A percentile compares a stretch with the other conserved stretches of the same genome.
These are phyloP conservation scores for Onychostruthus taczanowskii DNA, from an alignment of 2,113 vertebrate genomes.

Conservation along the genomic window DNA sequence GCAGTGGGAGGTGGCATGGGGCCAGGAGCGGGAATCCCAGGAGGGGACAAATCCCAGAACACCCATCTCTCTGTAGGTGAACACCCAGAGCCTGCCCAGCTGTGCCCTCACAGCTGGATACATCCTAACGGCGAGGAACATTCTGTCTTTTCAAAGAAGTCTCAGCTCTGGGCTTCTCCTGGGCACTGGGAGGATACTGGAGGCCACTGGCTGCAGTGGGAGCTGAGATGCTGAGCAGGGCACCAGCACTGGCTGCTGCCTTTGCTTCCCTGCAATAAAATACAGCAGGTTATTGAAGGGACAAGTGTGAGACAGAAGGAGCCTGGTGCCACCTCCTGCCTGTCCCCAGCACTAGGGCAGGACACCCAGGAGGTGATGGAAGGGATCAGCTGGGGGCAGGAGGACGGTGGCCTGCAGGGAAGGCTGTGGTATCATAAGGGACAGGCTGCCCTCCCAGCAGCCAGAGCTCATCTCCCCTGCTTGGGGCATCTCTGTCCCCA, in stretches of 20 bases:
- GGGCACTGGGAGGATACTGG: background rate
- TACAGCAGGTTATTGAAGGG: fast-evolving
- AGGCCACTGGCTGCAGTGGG: background rate
- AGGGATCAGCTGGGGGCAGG: background rate
- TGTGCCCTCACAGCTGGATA: background rate
- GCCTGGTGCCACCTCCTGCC: background rate
- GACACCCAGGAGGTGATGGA: background rate
- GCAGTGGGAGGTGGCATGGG: background rate
- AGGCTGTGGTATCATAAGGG: fast-evolving
- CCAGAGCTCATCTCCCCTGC: background rate
- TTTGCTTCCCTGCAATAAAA: background rate
- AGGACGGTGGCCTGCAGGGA: background rate
- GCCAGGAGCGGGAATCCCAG: background rate
- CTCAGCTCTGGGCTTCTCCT: background rate
- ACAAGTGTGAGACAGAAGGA: background rate
- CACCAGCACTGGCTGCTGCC: fast-evolving
- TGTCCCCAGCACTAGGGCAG: background rate
- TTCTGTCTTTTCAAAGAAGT: background rate
- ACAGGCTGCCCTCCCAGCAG: background rate
- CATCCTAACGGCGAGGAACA: fast-evolving
- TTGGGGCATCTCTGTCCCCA: background rate
- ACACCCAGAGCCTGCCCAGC: background rate
- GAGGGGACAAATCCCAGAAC: background rate
- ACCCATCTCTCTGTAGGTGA: background rate
- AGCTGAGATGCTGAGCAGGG: background rate